Evolutionary conservation across 30 jellyfish, hydroid and myxozoan species (phyloP).

Genomic region (Aurelia aurita complex sp. Pacific): DNA sequence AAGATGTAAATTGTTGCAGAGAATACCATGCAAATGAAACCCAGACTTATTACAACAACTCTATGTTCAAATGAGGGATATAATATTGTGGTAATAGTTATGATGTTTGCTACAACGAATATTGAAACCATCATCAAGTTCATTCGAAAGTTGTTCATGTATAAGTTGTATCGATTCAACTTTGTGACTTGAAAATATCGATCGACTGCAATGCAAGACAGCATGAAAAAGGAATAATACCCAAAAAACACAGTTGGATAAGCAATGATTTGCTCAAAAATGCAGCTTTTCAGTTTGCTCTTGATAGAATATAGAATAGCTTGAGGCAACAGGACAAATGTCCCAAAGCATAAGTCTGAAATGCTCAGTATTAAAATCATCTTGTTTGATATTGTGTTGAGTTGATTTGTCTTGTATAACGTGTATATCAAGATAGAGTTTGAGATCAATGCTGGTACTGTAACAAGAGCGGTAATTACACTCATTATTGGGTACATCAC

Average conservation of each 20-base stretch:
- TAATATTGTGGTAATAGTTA: background rate
- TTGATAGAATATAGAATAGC: slow-evolving; percentile 10
- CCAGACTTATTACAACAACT: background rate
- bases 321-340: background rate
- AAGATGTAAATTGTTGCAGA: too few species aligned
- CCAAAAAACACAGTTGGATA: background rate
- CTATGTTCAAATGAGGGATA: slow-evolving; percentile 9
- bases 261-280: slow-evolving; percentile 21
- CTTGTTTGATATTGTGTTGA: slow-evolving; percentile 37
- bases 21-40: background rate
- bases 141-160: slow-evolving; percentile 48
- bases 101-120: too few species aligned
- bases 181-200: slow-evolving; percentile 43
- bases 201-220: slow-evolving; percentile 27
- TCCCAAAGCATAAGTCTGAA: slow-evolving; percentile 48
- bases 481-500: too few species aligned
- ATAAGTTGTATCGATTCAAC: slow-evolving; percentile 31
- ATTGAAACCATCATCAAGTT: background rate
- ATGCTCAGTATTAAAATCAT: slow-evolving; percentile 34
- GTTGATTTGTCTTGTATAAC: slow-evolving; percentile 40
- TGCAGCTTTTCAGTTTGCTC: slow-evolving; percentile 21
- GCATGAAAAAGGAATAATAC: slow-evolving; percentile 43
- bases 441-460: background rate
- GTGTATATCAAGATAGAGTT: slow-evolving; percentile 35
- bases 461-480: too few species aligned